Base-by-base conservation (phyloP, 2,888 invertebrate genomes). In the Oligia strigilis region DNA sequence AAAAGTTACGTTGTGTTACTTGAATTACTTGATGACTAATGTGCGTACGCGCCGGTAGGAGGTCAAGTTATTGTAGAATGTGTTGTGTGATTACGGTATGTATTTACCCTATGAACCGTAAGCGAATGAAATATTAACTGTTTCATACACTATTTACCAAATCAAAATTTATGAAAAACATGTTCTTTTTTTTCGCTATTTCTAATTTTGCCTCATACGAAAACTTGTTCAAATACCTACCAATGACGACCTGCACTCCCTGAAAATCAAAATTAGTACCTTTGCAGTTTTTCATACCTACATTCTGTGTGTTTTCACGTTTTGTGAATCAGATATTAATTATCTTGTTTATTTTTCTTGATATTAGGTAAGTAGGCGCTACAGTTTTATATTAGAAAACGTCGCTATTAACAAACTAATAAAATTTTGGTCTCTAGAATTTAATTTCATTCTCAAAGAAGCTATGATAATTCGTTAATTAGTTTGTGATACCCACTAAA, bases 11-110 rank as follows among this genome's bases (percentile, higher is more conserved):
- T 85, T 87, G 77, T 43, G 64, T 79, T 82, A 72, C 77, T 81
- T 78, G 84, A 90, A 71, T 79, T 82, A 72, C 77, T 81, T 78
- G 84, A 90, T 89, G 91, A 92, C 89, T 92, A 92, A 92, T 89
- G 86, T 86, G 80, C 88, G 86, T 88, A 81, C 75, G 85, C 80
- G 81, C 80, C 70, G 75, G 86, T 81, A 83, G 76, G 85, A 83
- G 88, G 89, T 84, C 86, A 83, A 77, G 75, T 81, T 82, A 77
- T 80, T 87, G 86, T 75, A 58, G 80, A 70, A 60, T 77, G 74
- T 75, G 52, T 71, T 67, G 29, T 71, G 29, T 65, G 29, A 62
- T 78, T 75, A 75, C 58, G 52, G 55, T 55, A 62, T 64, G 75
- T 73, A 0, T 29, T 62, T 43, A 62, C 19, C 13, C 9, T 40